These are phyloP conservation scores for Pandemis heparana DNA, from an alignment of 2,888 invertebrate species.

Conservation along the genomic window DNA sequence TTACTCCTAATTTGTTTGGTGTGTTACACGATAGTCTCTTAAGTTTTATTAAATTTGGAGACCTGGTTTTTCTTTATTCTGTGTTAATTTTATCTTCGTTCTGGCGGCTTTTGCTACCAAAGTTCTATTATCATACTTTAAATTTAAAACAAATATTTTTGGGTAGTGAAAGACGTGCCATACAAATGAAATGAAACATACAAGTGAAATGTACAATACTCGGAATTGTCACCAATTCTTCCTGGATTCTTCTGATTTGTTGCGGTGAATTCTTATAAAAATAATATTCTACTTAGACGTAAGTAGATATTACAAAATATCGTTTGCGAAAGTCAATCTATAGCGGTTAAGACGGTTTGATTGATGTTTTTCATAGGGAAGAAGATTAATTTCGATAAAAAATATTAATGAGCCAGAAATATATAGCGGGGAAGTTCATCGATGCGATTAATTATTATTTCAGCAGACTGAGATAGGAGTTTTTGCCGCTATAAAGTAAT, in stretches of 20 bases:
- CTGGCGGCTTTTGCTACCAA: not conserved
- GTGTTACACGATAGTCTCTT: constrained; percentile 31
- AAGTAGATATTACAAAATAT: not conserved
- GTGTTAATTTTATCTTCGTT: not conserved
- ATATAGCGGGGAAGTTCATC: constrained; percentile 38
- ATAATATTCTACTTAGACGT: not conserved
- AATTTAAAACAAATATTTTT: not conserved
- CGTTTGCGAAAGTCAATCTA: constrained; percentile 22
- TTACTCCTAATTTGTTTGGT: constrained; percentile 37
- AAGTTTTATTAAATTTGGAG: constrained; percentile 21
- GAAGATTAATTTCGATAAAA: constrained; percentile 41
- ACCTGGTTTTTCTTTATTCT: constrained; percentile 11
- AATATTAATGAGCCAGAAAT: constrained; percentile 42
- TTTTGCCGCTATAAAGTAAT: not conserved
- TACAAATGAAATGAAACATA: too few relatives aligned
- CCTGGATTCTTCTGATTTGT: not conserved
- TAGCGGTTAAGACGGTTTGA: constrained; percentile 25
- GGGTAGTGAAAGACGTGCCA: too few relatives aligned
- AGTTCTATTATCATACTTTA: not conserved
- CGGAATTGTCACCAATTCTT: too few relatives aligned
- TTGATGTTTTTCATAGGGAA: constrained; percentile 38
- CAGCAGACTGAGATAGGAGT: constrained; percentile 9
- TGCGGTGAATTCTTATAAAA: not conserved
- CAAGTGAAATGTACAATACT: too few relatives aligned
- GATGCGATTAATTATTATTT: constrained; percentile 39